Evolutionary conservation across 2,888 invertebrate genomes (phyloP), one percentile per base, ranked within the genome.

Genomic region (Euplexia lucipara): DNA sequence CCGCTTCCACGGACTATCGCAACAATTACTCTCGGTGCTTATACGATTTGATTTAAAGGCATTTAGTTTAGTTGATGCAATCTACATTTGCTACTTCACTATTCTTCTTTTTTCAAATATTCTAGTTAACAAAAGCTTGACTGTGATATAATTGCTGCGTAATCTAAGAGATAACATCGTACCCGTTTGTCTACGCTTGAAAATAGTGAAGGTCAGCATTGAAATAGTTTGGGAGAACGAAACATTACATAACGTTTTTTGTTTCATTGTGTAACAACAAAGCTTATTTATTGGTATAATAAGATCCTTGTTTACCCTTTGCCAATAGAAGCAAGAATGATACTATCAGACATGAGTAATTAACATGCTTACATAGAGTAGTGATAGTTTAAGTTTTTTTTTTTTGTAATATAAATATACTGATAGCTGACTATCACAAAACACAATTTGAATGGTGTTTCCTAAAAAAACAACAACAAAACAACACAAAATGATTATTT

Each of bases 1-100:
- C 68, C 79, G 82, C 80, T 71, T 72, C 70, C 73, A 75, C 42
- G 56, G 73, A 68, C 79, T 79, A 80, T 82, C 80, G 66, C 62
- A 65, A 76, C 79, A 80, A 82, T 82, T 79, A 80, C 80, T 80
- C 76, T 79, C 56, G 22, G 59, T 39, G 58, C 66, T 81, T 78
- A 78, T 79, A 75, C 60, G 66, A 75, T 81, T 81, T 81, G 75
- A 78, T 78, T 78, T 79, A 69, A 71, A 62, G 66, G 51, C 65
- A 56, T 67, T 66, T 58, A 34, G 53, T 66, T 68, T 48, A 70
- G 63, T 60, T 79, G 66, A 75, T 59, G 45, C 62, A 79, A 65
- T 60, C 39, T 65, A 57, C 53, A 57, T 58, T 64, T 61, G 48
- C 57, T 60, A 41, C 58, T 61, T 61, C 32, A 42, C 45, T 57